Base-by-base conservation (phyloP, 2,113 vertebrate species). In the Pitta sordida region DNA sequence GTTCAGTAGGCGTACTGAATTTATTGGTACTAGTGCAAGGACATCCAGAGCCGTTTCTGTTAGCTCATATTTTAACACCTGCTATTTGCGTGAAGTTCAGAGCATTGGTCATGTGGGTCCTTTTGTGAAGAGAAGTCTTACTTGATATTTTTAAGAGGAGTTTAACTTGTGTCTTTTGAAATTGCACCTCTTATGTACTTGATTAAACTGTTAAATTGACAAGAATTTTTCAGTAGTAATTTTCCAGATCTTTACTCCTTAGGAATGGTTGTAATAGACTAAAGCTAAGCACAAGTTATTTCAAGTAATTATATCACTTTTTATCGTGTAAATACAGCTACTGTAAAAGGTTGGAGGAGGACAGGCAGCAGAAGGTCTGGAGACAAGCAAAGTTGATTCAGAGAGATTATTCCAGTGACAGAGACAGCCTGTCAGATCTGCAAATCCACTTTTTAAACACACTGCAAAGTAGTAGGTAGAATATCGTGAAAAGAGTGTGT, bases 381-480 rank as follows among this genome's bases (percentile, higher is more conserved):
- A 80, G 63, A 74, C 87, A 84, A 95, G 88, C 44, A 80, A 93
- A 84, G 92, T 90, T 96, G 91, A 80, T 96, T 43, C 44, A 79
- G 90, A 92, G 83, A 83, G 95, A 97, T 96, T 95, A 96, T 95
- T 95, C 93, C 63, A 85, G 81, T 91, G 63, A 79, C 84, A 93
- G 91, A 97, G 84, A 74, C 60, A 93, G 83, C 74, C 93, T 95
- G 86, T 90, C 86, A 92, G 96, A 87, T 95, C 73, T 90, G 73
- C 63, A 88, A 83, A 91, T 90, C 74, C 87, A 93, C 96, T 95
- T 96, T 94, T 92, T 91, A 95, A 96, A 85, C 69, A 65, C 27
- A 29, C 32, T 76, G 88, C 69, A 86, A 82, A 86, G 91, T 48
- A 84, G 77, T 86, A 93, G 89, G 71, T 91, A 95, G 97, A 97